Evolutionary conservation across 64 coral and sea anemone genomes (phyloP), one percentile per base, ranked within the genome.

Genomic region (Orbicella faveolata): DNA sequence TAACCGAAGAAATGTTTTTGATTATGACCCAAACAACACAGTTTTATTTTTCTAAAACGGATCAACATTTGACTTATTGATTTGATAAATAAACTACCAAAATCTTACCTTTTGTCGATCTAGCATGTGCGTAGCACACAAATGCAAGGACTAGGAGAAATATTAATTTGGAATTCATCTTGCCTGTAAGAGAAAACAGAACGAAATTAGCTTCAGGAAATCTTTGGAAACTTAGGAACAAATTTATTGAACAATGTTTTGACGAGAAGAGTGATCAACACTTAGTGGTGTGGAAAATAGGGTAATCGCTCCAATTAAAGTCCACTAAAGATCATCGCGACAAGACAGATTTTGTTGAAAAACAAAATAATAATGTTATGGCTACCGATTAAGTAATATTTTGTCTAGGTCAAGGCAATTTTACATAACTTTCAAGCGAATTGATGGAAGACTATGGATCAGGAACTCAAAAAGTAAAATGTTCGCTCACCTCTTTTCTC

Each of bases 71-170:
- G 67, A n/a, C 67, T 23, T 70, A 70, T 33, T 33, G 44, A 48
- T 70, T 26, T 25, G 23, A 18, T 26, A 70, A 70, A 25, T 70
- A 70, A 33, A 70, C 67, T 33, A 70, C 20, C 7, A 51, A 52
- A 14, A 9, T 21, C 64, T 69, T 72, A 85, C 82, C 82, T 85
- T 73, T 85, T 20, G 82, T 85, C 0, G 82, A 85, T 52, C 68
- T 85, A 52, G 82, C 82, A 72, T 85, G 82, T 72, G 82, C 63
- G 12, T 85, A 85, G 64, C 82, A 85, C 63, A 85, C 41, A 33
- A 39, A 68, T 7, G 34, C 64, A 9, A 54, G 36, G 20, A 52
- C 65, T 23, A 85, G 8, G 14, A 85, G 6, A 25, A 85, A 52
- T 72, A 44, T 66, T 70, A 85, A 26, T 72, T 85, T 85, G 20